A percentile compares a stretch with the other conserved stretches of the same genome.
Conservation (phyloP, 2,888 invertebrate species). For the Argyresthia albistria region DNA sequence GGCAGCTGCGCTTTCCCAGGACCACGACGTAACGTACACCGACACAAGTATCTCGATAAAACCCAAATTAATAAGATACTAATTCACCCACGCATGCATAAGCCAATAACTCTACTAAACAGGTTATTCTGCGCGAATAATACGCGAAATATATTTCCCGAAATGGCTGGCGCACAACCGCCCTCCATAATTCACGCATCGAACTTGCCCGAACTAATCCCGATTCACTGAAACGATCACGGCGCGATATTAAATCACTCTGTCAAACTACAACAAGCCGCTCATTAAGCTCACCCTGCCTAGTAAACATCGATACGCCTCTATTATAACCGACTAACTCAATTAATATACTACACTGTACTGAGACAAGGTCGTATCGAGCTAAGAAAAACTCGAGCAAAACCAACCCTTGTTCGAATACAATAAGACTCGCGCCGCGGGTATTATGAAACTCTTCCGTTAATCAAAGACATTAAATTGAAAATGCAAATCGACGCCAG, state of each 20-base stretch:
- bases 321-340: conserved; percentile 38
- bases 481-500: conserved; percentile 32
- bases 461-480: conserved; percentile 17
- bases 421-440: not conserved
- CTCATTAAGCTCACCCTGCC: conserved; percentile 52
- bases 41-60: not conserved
- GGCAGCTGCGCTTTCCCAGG: too few species aligned
- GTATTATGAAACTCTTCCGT: not conserved
- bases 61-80: not conserved
- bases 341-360: conserved; percentile 28
- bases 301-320: conserved; percentile 44
- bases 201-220: conserved; percentile 49
- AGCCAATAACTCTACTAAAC: conserved; percentile 1
- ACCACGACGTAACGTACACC: not conserved
- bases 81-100: not conserved
- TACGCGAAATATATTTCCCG: conserved; percentile 1
- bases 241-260: conserved; percentile 60
- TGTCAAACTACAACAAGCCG: conserved; percentile 63
- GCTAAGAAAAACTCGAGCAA: conserved; percentile 10
- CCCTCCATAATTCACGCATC: conserved; percentile 51
- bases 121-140: conserved; percentile 1
- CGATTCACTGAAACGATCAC: conserved; percentile 60
- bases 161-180: conserved; percentile 23
- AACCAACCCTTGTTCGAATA: not conserved
- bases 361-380: conserved; percentile 14